Evolutionary conservation across 2,888 invertebrate species (phyloP).

Genomic region (Rhagonycha fulva): DNA sequence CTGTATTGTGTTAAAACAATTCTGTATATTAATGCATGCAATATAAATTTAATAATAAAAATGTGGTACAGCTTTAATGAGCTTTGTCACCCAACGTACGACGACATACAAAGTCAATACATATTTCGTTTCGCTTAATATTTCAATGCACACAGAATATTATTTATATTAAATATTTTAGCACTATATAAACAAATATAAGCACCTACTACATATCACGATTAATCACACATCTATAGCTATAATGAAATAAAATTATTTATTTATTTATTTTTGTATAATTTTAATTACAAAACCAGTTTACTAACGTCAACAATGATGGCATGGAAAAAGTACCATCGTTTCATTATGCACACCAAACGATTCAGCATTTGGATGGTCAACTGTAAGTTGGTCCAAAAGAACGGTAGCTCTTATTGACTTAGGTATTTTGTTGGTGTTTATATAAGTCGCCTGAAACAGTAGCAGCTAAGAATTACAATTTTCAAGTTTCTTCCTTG

Average conservation of each 20-base stretch:
- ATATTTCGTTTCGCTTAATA: slow-evolving; percentile 4
- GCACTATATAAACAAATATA: background rate
- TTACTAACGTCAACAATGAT: background rate
- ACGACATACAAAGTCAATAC: background rate
- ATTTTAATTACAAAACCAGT: background rate
- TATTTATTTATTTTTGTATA: background rate
- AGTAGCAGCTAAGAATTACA: slow-evolving; percentile 6
- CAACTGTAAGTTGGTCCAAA: slow-evolving; percentile 1
- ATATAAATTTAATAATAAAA: slow-evolving; percentile 2
- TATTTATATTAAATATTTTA: background rate
- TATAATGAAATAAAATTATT: background rate
- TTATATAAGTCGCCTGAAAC: slow-evolving; percentile 8
- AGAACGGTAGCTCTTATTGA: slow-evolving; percentile 13
- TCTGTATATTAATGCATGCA: background rate
- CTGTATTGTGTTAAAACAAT: slow-evolving; percentile 10
- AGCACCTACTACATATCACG: background rate
- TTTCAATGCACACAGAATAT: background rate
- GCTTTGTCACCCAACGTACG: background rate
- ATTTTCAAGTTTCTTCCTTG: background rate
- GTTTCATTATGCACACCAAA: background rate
- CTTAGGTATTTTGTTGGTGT: slow-evolving; percentile 12
- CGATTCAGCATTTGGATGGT: background rate
- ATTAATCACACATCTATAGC: background rate
- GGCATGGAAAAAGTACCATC: background rate
- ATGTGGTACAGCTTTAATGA: slow-evolving; percentile 5